These are phyloP conservation scores for Saccostrea cuccullata DNA, from an alignment of 1,140 invertebrate genomes.

Conservation along the genomic window DNA sequence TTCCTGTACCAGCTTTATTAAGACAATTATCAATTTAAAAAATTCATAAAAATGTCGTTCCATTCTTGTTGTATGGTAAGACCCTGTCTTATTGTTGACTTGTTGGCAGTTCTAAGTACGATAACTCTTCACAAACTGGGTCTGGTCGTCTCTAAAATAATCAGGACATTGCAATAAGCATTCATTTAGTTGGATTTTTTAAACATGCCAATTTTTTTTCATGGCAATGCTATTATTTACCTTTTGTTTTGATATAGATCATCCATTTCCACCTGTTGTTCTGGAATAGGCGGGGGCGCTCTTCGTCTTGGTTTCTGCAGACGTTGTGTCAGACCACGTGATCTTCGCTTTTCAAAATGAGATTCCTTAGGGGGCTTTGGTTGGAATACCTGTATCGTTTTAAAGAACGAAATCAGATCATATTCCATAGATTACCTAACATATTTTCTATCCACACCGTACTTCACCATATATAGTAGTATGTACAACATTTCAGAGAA, in stretches of 20 bases:
- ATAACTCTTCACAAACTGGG: not conserved
- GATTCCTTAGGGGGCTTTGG: not conserved
- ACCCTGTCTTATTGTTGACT: too few species aligned
- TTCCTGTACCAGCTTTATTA: too few species aligned
- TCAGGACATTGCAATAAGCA: not conserved
- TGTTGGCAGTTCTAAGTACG: not conserved
- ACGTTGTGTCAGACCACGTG: slow-evolving; percentile 60
- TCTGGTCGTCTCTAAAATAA: not conserved
- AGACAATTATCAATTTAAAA: too few species aligned
- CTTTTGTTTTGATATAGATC: slow-evolving; percentile 55
- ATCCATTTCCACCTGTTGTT: slow-evolving; percentile 50
- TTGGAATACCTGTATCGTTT: not conserved
- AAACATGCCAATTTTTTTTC: too few species aligned
- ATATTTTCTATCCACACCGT: too few species aligned
- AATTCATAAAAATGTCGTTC: too few species aligned
- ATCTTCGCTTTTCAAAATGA: slow-evolving; percentile 48
- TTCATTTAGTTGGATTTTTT: not conserved
- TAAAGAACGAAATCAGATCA: too few species aligned
- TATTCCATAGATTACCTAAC: too few species aligned
- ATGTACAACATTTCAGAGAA: too few species aligned
- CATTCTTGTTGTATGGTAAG: too few species aligned
- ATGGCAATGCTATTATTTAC: not conserved
- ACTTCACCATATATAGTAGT: too few species aligned
- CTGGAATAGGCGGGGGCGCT: slow-evolving; percentile 58
- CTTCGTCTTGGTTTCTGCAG: slow-evolving; percentile 65